Evolutionary conservation across 2,888 invertebrate species (phyloP).

Genomic region (Lasioglossum marginatum): DNA sequence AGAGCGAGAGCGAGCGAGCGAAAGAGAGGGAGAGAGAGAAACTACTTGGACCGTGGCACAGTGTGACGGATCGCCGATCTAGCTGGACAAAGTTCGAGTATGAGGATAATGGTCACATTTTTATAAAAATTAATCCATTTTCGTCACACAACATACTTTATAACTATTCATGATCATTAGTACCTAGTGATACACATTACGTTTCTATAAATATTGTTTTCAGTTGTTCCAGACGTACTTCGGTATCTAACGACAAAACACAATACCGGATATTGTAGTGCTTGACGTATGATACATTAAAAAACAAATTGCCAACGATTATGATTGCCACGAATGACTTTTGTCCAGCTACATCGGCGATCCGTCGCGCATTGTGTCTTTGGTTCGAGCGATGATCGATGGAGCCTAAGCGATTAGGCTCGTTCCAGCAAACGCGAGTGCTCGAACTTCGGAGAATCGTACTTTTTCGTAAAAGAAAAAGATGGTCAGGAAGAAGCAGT

Average conservation of each 20-base stretch:
- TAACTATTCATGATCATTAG: neutral
- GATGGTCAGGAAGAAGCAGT: slow-evolving; percentile 16
- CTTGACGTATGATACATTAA: neutral
- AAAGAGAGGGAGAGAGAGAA: neutral
- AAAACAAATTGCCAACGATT: neutral
- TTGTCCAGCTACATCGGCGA: neutral
- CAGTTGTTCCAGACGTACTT: neutral
- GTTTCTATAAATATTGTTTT: too few relatives aligned
- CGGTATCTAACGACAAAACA: neutral
- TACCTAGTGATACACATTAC: too few relatives aligned
- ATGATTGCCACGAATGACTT: neutral
- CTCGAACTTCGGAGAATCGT: neutral
- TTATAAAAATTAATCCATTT: neutral
- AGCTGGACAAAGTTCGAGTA: neutral
- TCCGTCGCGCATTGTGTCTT: neutral
- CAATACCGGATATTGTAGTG: neutral
- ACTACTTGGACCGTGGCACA: neutral
- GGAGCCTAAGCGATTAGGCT: neutral
- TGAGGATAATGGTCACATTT: neutral
- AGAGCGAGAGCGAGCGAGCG: neutral
- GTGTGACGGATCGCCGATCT: neutral
- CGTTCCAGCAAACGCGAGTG: neutral
- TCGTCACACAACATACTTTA: neutral
- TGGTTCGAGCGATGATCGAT: neutral
- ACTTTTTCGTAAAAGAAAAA: neutral